A percentile compares a stretch with the other conserved stretches of the same genome.
Evolutionary conservation across 2,113 vertebrate species (phyloP).

Genomic region (Pygoscelis antarcticus): DNA sequence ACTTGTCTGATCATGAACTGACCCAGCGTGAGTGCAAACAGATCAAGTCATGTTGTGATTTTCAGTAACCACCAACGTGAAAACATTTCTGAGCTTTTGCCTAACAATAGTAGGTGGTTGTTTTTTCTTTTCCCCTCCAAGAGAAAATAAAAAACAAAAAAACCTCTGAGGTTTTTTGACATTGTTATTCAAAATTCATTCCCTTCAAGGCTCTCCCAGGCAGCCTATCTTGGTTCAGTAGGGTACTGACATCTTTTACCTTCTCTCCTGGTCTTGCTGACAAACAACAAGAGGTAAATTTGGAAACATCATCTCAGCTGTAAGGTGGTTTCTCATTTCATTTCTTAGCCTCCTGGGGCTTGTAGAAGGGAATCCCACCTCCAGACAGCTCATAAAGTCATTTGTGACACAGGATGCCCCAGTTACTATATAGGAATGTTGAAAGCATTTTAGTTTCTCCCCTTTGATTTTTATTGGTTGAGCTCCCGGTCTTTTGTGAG

Average conservation of each 20-base stretch:
- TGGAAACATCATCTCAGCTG: slow-evolving; percentile 5
- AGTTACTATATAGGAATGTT: slow-evolving; percentile 61
- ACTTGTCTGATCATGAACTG: background rate
- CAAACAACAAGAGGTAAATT: slow-evolving; percentile 27
- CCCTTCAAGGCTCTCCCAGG: background rate
- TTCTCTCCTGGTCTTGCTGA: background rate
- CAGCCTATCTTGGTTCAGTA: background rate
- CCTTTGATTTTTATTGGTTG: slow-evolving; percentile 81
- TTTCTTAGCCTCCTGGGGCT: slow-evolving; percentile 36
- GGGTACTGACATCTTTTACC: background rate
- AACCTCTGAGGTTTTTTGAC: background rate
- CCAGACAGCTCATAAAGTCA: slow-evolving; percentile 51
- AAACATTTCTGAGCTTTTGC: background rate
- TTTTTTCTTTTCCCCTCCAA: background rate
- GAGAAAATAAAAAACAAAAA: background rate
- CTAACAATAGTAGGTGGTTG: background rate
- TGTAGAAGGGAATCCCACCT: slow-evolving; percentile 40
- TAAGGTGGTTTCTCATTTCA: slow-evolving; percentile 26
- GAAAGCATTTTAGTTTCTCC: slow-evolving; percentile 76
- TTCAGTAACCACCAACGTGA: background rate
- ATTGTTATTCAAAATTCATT: background rate
- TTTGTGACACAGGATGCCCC: slow-evolving; percentile 75
- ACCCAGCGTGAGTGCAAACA: background rate
- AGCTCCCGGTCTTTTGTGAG: slow-evolving; percentile 72
- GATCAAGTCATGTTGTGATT: background rate